These are phyloP conservation scores for Lepidurus packardi DNA, from an alignment of 1,140 invertebrate species.

Conservation along the genomic window DNA sequence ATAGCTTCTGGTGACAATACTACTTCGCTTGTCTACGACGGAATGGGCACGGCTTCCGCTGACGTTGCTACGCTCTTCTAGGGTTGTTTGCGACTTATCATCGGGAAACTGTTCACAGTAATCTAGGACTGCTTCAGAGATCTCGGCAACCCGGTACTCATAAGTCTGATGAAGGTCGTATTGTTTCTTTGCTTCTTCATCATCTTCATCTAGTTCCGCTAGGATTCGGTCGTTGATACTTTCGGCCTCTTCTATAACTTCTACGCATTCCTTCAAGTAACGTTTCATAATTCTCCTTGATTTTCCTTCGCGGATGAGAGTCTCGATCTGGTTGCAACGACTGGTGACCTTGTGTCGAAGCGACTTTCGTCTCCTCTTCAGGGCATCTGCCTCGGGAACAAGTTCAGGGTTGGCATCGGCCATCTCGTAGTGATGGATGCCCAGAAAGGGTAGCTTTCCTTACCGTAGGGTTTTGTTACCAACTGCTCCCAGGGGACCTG, in stretches of 20 bases:
- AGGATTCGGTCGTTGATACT: not conserved
- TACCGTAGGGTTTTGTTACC: not conserved
- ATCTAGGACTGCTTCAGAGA: too few species aligned
- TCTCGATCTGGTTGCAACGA: not conserved
- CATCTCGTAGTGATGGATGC: not conserved
- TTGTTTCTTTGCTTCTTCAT: not conserved
- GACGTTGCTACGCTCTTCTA: not conserved
- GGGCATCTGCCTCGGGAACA: not conserved
- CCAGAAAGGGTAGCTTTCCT: not conserved
- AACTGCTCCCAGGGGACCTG: too few species aligned
- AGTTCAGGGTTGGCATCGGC: not conserved
- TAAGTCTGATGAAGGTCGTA: not conserved
- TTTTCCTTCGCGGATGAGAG: not conserved
- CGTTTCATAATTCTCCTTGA: too few species aligned
- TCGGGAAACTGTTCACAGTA: not conserved
- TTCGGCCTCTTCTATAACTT: too few species aligned
- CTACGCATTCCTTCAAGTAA: too few species aligned
- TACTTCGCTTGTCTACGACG: not conserved
- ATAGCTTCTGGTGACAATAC: not conserved
- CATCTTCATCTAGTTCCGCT: not conserved
- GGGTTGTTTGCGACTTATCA: not conserved
- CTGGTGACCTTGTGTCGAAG: not conserved
- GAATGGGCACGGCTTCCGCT: not conserved
- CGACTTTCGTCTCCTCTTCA: not conserved
- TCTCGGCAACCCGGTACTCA: not conserved